Conservation (phyloP, 2,888 invertebrate species). For the Chaetogeoica ovagalla region DNA sequence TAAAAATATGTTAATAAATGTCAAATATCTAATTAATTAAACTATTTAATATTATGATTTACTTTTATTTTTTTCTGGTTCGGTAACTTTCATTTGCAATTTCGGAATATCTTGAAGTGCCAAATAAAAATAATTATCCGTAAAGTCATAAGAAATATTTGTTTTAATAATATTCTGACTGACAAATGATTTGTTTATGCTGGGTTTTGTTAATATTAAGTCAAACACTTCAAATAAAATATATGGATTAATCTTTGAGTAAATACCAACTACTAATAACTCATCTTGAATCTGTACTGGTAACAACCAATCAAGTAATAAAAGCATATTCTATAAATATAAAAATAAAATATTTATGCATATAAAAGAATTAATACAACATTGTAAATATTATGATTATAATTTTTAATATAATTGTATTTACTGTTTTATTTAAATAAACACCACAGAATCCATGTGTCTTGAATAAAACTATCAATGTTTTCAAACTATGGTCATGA, state of each 20-base stretch:
- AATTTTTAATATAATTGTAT: not conserved
- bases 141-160: not conserved
- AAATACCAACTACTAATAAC: not conserved
- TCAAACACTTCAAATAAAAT: slow-evolving; percentile 30
- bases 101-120: slow-evolving; percentile 32
- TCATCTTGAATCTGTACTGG: slow-evolving; percentile 1
- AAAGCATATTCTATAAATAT: slow-evolving; percentile 25
- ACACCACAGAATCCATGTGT: not conserved
- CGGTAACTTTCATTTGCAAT: not conserved
- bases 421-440: slow-evolving; percentile 23
- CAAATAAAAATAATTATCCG: slow-evolving; percentile 16
- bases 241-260: slow-evolving; percentile 33
- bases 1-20: not conserved
- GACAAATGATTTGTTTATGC: not conserved
- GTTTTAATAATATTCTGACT: not conserved
- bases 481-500: slow-evolving; percentile 36
- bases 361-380: not conserved
- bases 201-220: slow-evolving; percentile 34
- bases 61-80: slow-evolving; percentile 24
- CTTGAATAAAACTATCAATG: slow-evolving; percentile 36
- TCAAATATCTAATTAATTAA: not conserved
- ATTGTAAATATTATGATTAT: not conserved
- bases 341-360: not conserved
- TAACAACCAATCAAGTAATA: slow-evolving; percentile 41
- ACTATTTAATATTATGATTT: not conserved